Evolutionary conservation across 2,797 vertebrate genomes (phyloP).

Genomic region (Alfaro cultratus): DNA sequence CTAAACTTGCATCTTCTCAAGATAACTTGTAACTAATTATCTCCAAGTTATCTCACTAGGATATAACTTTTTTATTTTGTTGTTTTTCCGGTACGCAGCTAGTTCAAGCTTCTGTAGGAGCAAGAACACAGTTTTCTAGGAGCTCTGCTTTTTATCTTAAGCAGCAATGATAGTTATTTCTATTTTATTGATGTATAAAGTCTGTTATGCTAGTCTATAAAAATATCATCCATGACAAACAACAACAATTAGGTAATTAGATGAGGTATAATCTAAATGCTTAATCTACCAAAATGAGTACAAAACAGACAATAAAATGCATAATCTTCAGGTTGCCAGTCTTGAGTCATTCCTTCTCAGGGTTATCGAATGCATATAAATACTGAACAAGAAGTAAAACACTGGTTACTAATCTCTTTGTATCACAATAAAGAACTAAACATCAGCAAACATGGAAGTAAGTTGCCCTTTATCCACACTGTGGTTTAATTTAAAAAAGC

Average conservation of each 20-base stretch:
- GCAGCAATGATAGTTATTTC: background rate
- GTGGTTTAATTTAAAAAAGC: slow-evolving; percentile 68
- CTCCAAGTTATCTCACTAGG: background rate
- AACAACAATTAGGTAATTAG: background rate
- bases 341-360: background rate
- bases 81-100: background rate
- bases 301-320: background rate
- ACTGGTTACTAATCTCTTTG: slow-evolving; percentile 65
- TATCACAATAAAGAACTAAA: slow-evolving; percentile 66
- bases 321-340: background rate
- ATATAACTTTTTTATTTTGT: background rate
- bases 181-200: background rate
- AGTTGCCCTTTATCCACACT: slow-evolving; percentile 69
- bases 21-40: too few relatives aligned
- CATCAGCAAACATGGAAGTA: slow-evolving; percentile 64
- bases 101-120: background rate
- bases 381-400: slow-evolving; percentile 64
- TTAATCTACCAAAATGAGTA: background rate
- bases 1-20: background rate
- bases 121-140: background rate
- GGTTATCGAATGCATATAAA: background rate
- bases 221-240: background rate
- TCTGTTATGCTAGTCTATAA: background rate
- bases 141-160: background rate
- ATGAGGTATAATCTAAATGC: background rate